Evolutionary conservation across 2,888 invertebrate species (phyloP).

Genomic region (Alloscopus bannaensis): DNA sequence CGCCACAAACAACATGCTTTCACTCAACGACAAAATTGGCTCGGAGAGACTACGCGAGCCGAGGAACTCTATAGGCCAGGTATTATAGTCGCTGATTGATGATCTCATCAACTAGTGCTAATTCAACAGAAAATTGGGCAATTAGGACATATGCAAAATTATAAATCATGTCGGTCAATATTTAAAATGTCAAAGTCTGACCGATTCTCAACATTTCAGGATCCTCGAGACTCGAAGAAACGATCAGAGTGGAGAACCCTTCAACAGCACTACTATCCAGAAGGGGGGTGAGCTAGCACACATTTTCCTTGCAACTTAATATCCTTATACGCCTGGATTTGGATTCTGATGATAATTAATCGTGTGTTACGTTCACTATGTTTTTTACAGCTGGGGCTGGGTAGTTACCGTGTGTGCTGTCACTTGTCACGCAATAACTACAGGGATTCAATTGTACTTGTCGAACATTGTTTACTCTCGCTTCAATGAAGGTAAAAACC

Average conservation of each 20-base stretch:
- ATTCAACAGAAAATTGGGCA: too few species aligned
- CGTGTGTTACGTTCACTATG: too few species aligned
- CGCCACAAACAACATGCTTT: slow-evolving; percentile 41
- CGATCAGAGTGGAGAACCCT: slow-evolving; percentile 75
- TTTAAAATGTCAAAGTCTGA: not conserved
- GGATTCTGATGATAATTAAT: too few species aligned
- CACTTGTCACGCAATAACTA: slow-evolving; percentile 84
- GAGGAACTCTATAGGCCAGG: slow-evolving; percentile 52
- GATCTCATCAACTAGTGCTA: too few species aligned
- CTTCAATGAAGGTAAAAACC: slow-evolving; percentile 67
- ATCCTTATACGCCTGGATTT: too few species aligned
- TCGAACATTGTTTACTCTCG: slow-evolving; percentile 67
- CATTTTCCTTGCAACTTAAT: too few species aligned
- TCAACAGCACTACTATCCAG: slow-evolving; percentile 89
- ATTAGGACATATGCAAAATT: too few species aligned
- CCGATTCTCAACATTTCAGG: slow-evolving; percentile 43
- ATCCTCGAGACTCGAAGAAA: slow-evolving; percentile 68
- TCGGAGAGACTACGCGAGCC: slow-evolving; percentile 21
- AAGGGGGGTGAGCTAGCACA: too few species aligned
- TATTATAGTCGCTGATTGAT: too few species aligned
- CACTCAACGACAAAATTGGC: slow-evolving; percentile 24
- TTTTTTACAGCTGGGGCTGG: slow-evolving; percentile 94
- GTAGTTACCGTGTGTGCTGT: slow-evolving; percentile 84
- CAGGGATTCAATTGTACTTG: slow-evolving; percentile 82
- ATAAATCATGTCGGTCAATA: not conserved